phyloP scores from a whole-genome alignment of 2,113 vertebrate species.

The Puntigrus tetrazona region DNA sequence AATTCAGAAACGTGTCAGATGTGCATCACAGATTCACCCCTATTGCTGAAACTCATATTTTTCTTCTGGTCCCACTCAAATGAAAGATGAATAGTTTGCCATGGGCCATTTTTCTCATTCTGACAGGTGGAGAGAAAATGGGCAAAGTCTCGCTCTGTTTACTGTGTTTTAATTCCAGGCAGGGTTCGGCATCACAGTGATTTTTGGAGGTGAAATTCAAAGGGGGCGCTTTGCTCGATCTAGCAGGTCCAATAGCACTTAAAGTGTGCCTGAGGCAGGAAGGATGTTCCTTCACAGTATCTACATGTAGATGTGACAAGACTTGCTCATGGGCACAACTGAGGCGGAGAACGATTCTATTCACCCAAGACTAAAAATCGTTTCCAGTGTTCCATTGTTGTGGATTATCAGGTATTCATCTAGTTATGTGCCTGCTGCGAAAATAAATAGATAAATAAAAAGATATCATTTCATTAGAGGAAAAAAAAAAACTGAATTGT shows the following conservation, averaged over 20 bases:
- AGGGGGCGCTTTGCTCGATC: constrained; percentile 1
- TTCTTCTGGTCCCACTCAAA: constrained; percentile 54
- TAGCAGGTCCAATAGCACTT: constrained; percentile 32
- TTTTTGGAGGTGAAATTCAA: constrained; percentile 33
- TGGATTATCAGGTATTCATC: not conserved
- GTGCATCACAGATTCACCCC: constrained; percentile 71
- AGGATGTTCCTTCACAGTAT: constrained; percentile 24
- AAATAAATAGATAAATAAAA: not conserved
- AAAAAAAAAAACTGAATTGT: not conserved
- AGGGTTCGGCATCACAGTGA: constrained; percentile 29
- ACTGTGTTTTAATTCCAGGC: constrained; percentile 40
- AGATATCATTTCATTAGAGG: not conserved
- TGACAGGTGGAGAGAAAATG: constrained; percentile 39
- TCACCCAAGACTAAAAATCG: not conserved
- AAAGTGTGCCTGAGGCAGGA: constrained; percentile 25
- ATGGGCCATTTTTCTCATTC: constrained; percentile 34
- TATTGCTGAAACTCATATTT: constrained; percentile 61
- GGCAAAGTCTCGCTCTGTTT: constrained; percentile 32
- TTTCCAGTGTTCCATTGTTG: not conserved
- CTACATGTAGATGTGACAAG: constrained; percentile 27
- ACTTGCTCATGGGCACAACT: constrained; percentile 20
- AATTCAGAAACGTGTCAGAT: constrained; percentile 80
- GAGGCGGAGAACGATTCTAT: not conserved
- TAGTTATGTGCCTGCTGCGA: not conserved
- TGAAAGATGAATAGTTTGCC: constrained; percentile 19